phyloP scores from a whole-genome alignment of 2,888 invertebrate genomes.

The Cyclophora punctaria region DNA sequence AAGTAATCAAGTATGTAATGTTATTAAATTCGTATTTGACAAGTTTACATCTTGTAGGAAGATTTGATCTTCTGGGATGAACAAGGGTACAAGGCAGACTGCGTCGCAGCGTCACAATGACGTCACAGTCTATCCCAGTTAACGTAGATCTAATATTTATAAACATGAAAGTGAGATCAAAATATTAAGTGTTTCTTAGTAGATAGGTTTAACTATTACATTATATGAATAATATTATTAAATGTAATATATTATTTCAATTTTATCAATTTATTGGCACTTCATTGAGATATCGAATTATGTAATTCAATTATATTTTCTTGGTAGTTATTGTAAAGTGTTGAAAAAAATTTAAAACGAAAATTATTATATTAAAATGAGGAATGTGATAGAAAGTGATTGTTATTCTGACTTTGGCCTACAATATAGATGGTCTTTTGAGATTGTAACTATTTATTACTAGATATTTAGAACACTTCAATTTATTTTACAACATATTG shows the following conservation, averaged over 20 bases:
- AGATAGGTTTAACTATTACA: neutral
- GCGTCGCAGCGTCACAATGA: too few species aligned
- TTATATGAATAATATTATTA: too few species aligned
- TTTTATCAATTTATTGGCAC: conserved; percentile 34
- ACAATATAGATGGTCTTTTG: conserved; percentile 24
- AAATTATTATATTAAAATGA: conserved; percentile 30
- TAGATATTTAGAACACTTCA: conserved; percentile 5
- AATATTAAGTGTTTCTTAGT: neutral
- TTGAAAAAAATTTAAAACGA: conserved; percentile 26
- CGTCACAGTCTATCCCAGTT: too few species aligned
- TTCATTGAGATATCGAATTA: conserved; percentile 41
- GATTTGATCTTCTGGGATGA: too few species aligned
- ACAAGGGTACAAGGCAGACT: too few species aligned
- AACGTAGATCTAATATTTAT: too few species aligned
- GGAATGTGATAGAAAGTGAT: conserved; percentile 36
- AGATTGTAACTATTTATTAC: conserved; percentile 1
- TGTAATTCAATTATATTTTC: conserved; percentile 36
- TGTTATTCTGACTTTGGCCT: conserved; percentile 43
- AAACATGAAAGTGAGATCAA: too few species aligned
- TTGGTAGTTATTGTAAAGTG: conserved; percentile 20
- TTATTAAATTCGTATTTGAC: too few species aligned
- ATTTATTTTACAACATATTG: neutral
- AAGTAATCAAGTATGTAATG: too few species aligned
- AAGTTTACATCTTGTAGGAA: too few species aligned
- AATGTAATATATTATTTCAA: conserved; percentile 4